Evolutionary conservation across 2,888 invertebrate genomes (phyloP).

Genomic region (Patella caerulea): DNA sequence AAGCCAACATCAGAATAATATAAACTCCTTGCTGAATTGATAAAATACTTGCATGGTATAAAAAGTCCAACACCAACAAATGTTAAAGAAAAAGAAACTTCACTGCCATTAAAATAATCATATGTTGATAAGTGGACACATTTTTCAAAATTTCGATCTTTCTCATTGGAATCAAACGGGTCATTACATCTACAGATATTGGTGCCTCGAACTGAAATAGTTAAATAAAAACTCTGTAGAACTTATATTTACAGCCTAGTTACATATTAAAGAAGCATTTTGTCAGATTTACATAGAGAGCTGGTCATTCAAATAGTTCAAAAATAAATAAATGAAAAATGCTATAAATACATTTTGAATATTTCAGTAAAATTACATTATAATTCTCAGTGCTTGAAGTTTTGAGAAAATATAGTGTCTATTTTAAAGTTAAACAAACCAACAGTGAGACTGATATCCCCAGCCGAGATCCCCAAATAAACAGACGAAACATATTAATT

Average conservation of each 20-base stretch:
- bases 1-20: too few relatives aligned
- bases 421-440: too few relatives aligned
- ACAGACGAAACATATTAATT: too few relatives aligned
- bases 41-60: conserved; percentile 78
- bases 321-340: background rate
- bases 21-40: too few relatives aligned
- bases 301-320: too few relatives aligned
- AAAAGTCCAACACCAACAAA: conserved; percentile 91
- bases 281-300: too few relatives aligned
- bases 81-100: conserved; percentile 94
- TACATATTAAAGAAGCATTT: background rate
- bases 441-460: too few relatives aligned
- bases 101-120: conserved; percentile 90
- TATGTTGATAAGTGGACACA: conserved; percentile 92
- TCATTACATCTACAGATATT: conserved; percentile 12
- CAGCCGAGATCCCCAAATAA: too few relatives aligned
- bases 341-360: background rate
- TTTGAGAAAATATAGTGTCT: too few relatives aligned
- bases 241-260: too few relatives aligned
- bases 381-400: conserved; percentile 21
- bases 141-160: conserved; percentile 84
- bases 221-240: too few relatives aligned
- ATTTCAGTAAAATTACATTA: background rate
- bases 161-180: conserved; percentile 7
- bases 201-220: too few relatives aligned